These are phyloP conservation scores for Cryptoblepharus egeriae DNA, from an alignment of 2,797 vertebrate genomes.

Conservation along the genomic window DNA sequence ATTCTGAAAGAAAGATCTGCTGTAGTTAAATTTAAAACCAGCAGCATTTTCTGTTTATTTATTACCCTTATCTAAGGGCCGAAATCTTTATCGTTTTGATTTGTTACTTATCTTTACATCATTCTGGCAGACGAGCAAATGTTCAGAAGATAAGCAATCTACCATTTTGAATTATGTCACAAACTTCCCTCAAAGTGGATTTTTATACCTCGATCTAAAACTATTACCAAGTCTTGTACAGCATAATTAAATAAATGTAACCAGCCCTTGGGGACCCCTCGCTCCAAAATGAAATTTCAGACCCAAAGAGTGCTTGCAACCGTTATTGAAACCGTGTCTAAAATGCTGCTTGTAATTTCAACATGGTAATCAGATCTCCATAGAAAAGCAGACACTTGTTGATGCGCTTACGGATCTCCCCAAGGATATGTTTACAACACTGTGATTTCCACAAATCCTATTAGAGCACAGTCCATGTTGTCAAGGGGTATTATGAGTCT, in stretches of 20 bases:
- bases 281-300: constrained; percentile 77
- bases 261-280: constrained; percentile 75
- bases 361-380: constrained; percentile 75
- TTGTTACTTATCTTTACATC: constrained; percentile 51
- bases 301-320: constrained; percentile 72
- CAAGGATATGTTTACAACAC: constrained; percentile 58
- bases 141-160: constrained; percentile 69
- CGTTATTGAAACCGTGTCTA: constrained; percentile 73
- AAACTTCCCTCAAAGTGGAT: constrained; percentile 73
- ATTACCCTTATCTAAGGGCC: constrained; percentile 58
- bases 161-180: constrained; percentile 75
- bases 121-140: constrained; percentile 59
- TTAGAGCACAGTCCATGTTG: constrained; percentile 58
- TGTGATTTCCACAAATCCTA: constrained; percentile 56
- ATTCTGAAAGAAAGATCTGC: constrained; percentile 25
- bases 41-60: constrained; percentile 52
- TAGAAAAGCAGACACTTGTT: constrained; percentile 66
- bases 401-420: constrained; percentile 51
- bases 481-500: constrained; percentile 19
- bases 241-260: constrained; percentile 82
- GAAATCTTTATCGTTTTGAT: constrained; percentile 48
- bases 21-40: constrained; percentile 53
- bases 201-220: constrained; percentile 78
- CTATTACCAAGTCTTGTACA: constrained; percentile 73
- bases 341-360: constrained; percentile 71